Evolutionary conservation across 2,888 invertebrate species (phyloP).

Genomic region (Sycophila texana): DNA sequence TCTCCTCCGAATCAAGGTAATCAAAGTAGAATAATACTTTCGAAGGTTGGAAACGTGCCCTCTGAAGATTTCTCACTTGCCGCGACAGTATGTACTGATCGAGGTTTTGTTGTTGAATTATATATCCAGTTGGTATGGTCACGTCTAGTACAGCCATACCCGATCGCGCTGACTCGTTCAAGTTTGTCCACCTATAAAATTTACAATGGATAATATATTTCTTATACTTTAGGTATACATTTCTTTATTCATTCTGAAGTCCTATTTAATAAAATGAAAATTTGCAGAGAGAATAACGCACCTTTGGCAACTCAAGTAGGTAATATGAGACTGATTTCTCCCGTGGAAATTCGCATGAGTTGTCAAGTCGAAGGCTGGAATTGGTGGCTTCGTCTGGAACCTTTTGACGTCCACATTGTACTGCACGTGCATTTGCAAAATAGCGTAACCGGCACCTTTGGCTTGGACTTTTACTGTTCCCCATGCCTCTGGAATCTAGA

Average conservation of each 20-base stretch:
- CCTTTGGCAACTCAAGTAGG: conserved; percentile 91
- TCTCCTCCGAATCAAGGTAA: conserved; percentile 88
- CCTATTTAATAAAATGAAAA: conserved; percentile 15
- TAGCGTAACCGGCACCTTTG: conserved; percentile 94
- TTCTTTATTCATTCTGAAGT: neutral
- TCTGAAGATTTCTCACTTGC: conserved; percentile 86
- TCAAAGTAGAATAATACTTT: conserved; percentile 96
- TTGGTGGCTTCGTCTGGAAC: conserved; percentile 91
- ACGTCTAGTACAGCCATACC: conserved; percentile 93
- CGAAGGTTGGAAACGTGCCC: conserved; percentile 87
- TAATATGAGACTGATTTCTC: conserved; percentile 94
- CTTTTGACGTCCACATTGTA: conserved; percentile 91
- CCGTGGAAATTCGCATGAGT: conserved; percentile 88
- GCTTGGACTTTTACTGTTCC: conserved; percentile 95
- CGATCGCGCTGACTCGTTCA: conserved; percentile 87
- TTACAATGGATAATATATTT: neutral
- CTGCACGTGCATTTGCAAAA: conserved; percentile 94
- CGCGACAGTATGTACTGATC: conserved; percentile 90
- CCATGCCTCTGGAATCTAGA: conserved; percentile 92
- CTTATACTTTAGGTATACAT: neutral
- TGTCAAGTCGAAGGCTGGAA: conserved; percentile 86
- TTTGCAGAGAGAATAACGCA: conserved; percentile 69
- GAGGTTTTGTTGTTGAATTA: conserved; percentile 92
- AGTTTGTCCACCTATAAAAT: conserved; percentile 84
- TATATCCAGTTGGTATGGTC: conserved; percentile 92